Evolutionary conservation across 2,797 vertebrate species (phyloP).

Genomic region (Trematomus bernacchii): DNA sequence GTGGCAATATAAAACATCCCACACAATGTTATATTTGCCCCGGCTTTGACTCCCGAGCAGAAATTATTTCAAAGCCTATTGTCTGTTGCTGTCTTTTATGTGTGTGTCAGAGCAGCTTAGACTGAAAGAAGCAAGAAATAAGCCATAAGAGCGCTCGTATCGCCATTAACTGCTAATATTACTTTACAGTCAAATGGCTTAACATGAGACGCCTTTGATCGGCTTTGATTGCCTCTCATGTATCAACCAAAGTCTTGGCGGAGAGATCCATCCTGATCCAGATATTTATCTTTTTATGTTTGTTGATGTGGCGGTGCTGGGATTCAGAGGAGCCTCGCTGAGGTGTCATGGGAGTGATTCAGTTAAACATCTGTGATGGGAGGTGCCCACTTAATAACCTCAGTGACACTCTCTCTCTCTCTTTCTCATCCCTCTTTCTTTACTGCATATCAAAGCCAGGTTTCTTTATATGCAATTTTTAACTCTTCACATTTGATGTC

Average conservation of each 20-base stretch:
- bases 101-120: slow-evolving; percentile 65
- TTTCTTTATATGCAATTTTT: slow-evolving; percentile 12
- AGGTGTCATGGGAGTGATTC: slow-evolving; percentile 64
- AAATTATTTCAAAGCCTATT: slow-evolving; percentile 70
- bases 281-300: slow-evolving; percentile 50
- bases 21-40: slow-evolving; percentile 73
- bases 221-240: slow-evolving; percentile 41
- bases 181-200: slow-evolving; percentile 21
- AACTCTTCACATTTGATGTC: background rate
- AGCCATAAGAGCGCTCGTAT: slow-evolving; percentile 10
- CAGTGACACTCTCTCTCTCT: slow-evolving; percentile 43
- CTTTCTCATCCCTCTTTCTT: slow-evolving; percentile 29
- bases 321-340: slow-evolving; percentile 37
- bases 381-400: slow-evolving; percentile 63
- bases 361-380: slow-evolving; percentile 68
- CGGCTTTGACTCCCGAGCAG: slow-evolving; percentile 58
- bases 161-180: slow-evolving; percentile 41
- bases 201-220: slow-evolving; percentile 29
- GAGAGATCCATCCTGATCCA: slow-evolving; percentile 22
- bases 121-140: slow-evolving; percentile 55
- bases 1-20: slow-evolving; percentile 78
- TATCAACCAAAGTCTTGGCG: slow-evolving; percentile 40
- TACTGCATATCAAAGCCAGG: slow-evolving; percentile 11
- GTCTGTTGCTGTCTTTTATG: slow-evolving; percentile 52
- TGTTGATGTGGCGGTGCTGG: slow-evolving; percentile 54